Conservation (phyloP, 2,888 invertebrate genomes). For the Drosophila anomalata region DNA sequence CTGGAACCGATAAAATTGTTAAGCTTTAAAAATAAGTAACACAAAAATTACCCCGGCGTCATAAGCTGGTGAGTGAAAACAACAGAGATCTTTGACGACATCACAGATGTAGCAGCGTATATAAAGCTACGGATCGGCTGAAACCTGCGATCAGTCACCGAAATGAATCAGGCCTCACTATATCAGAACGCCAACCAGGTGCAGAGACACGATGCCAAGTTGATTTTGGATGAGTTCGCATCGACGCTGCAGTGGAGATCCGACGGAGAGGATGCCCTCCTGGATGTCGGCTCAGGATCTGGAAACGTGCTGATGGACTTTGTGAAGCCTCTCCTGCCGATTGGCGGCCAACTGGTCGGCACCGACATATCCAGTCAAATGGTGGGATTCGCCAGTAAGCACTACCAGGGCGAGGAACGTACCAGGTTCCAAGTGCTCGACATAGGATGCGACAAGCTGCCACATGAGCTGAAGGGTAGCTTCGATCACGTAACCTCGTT, state of each 20-base stretch:
- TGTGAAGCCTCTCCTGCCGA: slow-evolving; percentile 87
- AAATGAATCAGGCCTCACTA: slow-evolving; percentile 87
- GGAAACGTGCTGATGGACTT: slow-evolving; percentile 88
- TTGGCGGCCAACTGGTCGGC: slow-evolving; percentile 85
- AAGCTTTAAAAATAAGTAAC: slow-evolving; percentile 66
- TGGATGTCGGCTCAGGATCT: slow-evolving; percentile 91
- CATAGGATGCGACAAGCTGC: slow-evolving; percentile 85
- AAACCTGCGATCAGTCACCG: slow-evolving; percentile 48
- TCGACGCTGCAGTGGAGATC: slow-evolving; percentile 86
- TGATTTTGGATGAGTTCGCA: slow-evolving; percentile 87
- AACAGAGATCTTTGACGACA: slow-evolving; percentile 19
- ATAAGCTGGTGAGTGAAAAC: slow-evolving; percentile 5
- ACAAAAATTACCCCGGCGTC: slow-evolving; percentile 32
- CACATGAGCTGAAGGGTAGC: slow-evolving; percentile 84
- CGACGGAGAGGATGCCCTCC: slow-evolving; percentile 84
- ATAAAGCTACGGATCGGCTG: slow-evolving; percentile 50
- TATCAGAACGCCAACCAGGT: slow-evolving; percentile 88
- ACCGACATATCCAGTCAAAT: slow-evolving; percentile 89
- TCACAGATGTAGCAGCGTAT: slow-evolving; percentile 38
- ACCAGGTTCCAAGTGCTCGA: slow-evolving; percentile 85
- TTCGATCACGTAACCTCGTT: slow-evolving; percentile 91
- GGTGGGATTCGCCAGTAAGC: slow-evolving; percentile 87
- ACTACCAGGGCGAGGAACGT: slow-evolving; percentile 82
- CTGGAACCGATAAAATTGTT: slow-evolving; percentile 28
- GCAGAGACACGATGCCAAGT: slow-evolving; percentile 88